Conservation (phyloP, 2,888 invertebrate species). For the Elegia similella region DNA sequence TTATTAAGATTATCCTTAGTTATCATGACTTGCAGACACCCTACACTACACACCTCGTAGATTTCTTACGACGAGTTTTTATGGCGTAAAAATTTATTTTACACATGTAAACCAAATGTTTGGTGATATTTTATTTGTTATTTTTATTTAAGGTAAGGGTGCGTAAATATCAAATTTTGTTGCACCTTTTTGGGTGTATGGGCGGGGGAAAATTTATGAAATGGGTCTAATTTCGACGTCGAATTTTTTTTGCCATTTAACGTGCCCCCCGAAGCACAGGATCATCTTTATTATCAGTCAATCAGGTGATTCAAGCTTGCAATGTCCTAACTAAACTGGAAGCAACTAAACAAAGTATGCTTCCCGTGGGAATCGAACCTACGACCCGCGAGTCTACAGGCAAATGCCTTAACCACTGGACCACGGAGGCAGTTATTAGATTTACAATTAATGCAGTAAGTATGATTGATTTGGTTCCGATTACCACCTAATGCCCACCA, state of each 20-base stretch:
- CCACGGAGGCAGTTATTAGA: too few species aligned
- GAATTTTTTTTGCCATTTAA: background rate
- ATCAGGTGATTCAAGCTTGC: too few species aligned
- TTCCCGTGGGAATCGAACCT: too few species aligned
- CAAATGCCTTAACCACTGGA: too few species aligned
- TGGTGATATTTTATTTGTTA: conserved; percentile 11
- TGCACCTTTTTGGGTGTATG: background rate
- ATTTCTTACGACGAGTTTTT: conserved; percentile 16
- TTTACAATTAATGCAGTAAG: too few species aligned
- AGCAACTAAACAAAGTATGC: too few species aligned
- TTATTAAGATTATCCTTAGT: background rate
- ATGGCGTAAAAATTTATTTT: conserved; percentile 14
- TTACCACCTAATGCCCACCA: too few species aligned
- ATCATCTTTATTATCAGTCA: too few species aligned
- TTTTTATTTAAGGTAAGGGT: conserved; percentile 14
- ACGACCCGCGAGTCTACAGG: too few species aligned
- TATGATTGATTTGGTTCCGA: too few species aligned
- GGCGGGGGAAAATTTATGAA: background rate
- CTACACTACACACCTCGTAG: conserved; percentile 12
- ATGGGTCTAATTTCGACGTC: background rate
- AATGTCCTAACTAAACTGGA: too few species aligned
- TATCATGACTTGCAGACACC: background rate
- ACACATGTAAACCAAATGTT: conserved; percentile 15
- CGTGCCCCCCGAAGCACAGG: too few species aligned
- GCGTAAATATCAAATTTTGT: conserved; percentile 12